Conservation (phyloP, 1,140 invertebrate species). For the Aphis gossypii region DNA sequence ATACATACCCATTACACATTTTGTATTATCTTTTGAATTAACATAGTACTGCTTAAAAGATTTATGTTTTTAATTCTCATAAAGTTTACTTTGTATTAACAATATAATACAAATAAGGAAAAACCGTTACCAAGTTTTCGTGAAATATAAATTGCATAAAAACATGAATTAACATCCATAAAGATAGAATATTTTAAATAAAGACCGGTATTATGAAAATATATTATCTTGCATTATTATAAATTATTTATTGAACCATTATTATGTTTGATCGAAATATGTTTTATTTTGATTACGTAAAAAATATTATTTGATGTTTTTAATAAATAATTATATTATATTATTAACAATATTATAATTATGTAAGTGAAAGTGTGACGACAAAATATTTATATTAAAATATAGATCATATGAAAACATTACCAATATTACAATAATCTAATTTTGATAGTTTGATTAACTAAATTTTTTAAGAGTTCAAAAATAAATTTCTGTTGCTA, state of each 20-base stretch:
- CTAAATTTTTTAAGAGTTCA: neutral
- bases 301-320: neutral
- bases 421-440: neutral
- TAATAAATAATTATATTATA: neutral
- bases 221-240: neutral
- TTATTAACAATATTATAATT: neutral
- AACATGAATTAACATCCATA: neutral
- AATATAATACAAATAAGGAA: neutral
- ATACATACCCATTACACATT: neutral
- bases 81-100: neutral
- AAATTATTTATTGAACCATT: neutral
- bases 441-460: neutral
- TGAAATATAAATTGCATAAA: neutral
- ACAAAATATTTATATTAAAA: neutral
- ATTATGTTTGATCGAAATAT: neutral
- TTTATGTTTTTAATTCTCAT: conserved; percentile 6
- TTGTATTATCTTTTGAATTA: neutral
- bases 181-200: no score
- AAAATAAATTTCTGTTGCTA: neutral
- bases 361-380: neutral
- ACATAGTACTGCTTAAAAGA: neutral
- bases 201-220: no score
- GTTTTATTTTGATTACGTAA: neutral
- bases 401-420: neutral
- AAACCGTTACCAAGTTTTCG: neutral